These are phyloP conservation scores for Protosalanx chinensis DNA, from an alignment of 2,797 vertebrate genomes.

Conservation along the genomic window DNA sequence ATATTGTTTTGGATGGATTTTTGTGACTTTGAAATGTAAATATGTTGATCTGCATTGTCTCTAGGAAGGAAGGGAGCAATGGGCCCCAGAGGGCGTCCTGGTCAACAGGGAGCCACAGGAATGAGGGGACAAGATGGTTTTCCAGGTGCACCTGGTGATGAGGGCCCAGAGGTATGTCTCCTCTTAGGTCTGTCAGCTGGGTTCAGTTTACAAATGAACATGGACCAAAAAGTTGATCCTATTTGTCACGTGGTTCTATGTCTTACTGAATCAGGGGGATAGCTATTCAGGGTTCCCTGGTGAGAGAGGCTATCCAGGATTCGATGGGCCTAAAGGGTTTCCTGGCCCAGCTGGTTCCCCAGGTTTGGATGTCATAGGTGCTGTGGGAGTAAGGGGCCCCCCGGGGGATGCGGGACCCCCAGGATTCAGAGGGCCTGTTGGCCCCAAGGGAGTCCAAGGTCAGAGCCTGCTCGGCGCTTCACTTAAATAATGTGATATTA, in stretches of 20 bases:
- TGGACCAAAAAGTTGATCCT: neutral
- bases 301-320: constrained; percentile 55
- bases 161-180: constrained; percentile 55
- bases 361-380: constrained; percentile 57
- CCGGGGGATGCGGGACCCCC: constrained; percentile 55
- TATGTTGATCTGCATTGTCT: constrained; percentile 10
- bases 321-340: constrained; percentile 53
- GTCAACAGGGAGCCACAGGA: constrained; percentile 56
- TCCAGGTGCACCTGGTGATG: constrained; percentile 51
- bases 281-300: constrained; percentile 45
- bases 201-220: neutral
- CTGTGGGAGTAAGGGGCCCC: constrained; percentile 56
- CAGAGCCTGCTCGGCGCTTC: constrained; percentile 6
- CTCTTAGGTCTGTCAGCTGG: neutral
- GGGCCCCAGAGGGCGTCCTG: constrained; percentile 49
- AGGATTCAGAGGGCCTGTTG: constrained; percentile 55
- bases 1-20: neutral
- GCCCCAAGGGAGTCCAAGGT: constrained; percentile 65
- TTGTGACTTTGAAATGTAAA: neutral
- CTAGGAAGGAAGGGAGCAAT: constrained; percentile 61
- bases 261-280: constrained; percentile 55
- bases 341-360: constrained; percentile 53
- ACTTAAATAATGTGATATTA: neutral
- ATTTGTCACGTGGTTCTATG: neutral
- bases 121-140: constrained; percentile 52